A percentile compares a stretch with the other conserved stretches of the same genome.
phyloP scores from a whole-genome alignment of 2,797 vertebrate genomes.

The Myotis vivesi region DNA sequence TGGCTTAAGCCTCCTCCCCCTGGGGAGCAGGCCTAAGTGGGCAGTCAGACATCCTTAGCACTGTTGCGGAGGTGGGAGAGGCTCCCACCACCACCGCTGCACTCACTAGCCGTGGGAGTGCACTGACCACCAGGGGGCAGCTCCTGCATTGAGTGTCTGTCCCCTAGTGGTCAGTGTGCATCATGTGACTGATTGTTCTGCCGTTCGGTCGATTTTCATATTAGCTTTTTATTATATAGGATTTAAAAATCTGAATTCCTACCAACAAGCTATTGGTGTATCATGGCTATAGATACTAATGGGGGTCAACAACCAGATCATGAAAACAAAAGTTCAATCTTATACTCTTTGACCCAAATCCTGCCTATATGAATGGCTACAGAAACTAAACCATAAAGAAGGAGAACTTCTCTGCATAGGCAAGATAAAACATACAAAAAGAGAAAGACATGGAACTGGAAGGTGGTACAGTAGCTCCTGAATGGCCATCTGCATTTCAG shows the following conservation, averaged over 20 bases:
- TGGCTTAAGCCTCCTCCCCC: no score
- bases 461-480: neutral
- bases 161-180: no score
- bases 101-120: no score
- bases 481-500: neutral
- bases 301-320: neutral
- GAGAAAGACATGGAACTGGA: neutral
- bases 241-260: neutral
- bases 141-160: no score
- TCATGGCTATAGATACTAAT: neutral
- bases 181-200: no score
- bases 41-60: no score
- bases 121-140: no score
- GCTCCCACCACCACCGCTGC: no score
- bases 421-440: neutral
- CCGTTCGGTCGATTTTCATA: no score
- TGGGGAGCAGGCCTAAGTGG: rapidly evolving
- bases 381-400: neutral
- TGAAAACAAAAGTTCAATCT: neutral
- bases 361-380: neutral
- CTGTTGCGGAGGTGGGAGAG: rapidly evolving
- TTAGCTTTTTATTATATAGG: no score
- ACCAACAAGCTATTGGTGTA: neutral
- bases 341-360: neutral
- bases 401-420: neutral